Percentiles rank a stretch among this genome's conserved stretches.
Conservation (phyloP, 2,888 invertebrate genomes). For the Acleris cristana region DNA sequence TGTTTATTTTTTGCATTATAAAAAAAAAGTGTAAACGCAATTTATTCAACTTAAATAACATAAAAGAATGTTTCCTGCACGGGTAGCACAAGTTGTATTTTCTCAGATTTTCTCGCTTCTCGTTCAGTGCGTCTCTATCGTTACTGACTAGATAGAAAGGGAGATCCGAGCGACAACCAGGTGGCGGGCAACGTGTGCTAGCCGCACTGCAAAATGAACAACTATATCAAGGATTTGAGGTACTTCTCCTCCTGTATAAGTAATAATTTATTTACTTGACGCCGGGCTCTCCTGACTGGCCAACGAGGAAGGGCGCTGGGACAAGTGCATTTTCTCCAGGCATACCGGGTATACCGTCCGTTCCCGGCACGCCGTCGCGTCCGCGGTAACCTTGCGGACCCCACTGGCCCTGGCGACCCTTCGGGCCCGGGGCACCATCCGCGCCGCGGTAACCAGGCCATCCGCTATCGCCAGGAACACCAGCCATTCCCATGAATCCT, state of each 20-base stretch:
- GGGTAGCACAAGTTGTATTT: too few relatives aligned
- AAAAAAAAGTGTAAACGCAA: too few relatives aligned
- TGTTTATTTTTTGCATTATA: too few relatives aligned
- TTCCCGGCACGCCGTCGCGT: conserved; percentile 56
- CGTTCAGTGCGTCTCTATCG: too few relatives aligned
- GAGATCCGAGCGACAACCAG: too few relatives aligned
- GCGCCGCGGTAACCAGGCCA: conserved; percentile 57
- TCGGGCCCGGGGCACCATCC: conserved; percentile 61
- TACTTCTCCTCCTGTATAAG: neutral
- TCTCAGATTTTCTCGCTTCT: too few relatives aligned
- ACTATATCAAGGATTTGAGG: too few relatives aligned
- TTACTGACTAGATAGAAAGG: too few relatives aligned
- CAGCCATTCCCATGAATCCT: conserved; percentile 76
- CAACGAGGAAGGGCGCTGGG: conserved; percentile 62
- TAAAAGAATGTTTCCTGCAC: too few relatives aligned
- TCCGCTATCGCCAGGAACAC: conserved; percentile 71
- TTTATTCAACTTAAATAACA: too few relatives aligned
- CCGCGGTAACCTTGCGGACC: conserved; percentile 6
- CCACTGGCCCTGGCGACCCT: conserved; percentile 1
- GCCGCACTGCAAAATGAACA: too few relatives aligned
- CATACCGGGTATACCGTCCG: conserved; percentile 78
- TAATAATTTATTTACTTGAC: conserved; percentile 53
- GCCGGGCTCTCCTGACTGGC: conserved; percentile 79
- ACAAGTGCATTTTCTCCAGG: conserved; percentile 75
- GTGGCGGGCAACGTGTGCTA: too few relatives aligned